These are phyloP conservation scores for Scomberomorus guttatus DNA, from an alignment of 2,797 vertebrate genomes.

Conservation along the genomic window DNA sequence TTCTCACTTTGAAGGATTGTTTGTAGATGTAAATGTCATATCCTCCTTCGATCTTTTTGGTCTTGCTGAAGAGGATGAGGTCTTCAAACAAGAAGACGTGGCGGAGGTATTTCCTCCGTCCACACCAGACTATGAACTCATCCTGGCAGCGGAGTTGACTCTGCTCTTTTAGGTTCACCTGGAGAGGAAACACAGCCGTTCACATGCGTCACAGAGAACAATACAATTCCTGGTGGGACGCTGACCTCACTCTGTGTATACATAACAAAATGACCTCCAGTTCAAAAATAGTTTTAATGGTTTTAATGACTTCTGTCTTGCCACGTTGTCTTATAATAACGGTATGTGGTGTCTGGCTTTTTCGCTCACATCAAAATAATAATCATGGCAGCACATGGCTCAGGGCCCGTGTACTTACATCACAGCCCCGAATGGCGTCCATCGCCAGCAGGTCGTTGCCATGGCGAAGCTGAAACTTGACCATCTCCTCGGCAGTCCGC, in stretches of 20 bases:
- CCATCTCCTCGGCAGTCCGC: conserved; percentile 87
- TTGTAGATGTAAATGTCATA: conserved; percentile 92
- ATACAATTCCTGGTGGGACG: conserved; percentile 47
- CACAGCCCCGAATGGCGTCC: conserved; percentile 90
- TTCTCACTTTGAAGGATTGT: conserved; percentile 90
- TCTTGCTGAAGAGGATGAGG: conserved; percentile 93
- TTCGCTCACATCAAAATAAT: neutral
- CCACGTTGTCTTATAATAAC: neutral
- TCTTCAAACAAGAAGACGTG: conserved; percentile 93
- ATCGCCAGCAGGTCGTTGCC: conserved; percentile 91
- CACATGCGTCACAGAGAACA: conserved; percentile 76
- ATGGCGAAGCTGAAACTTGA: conserved; percentile 92
- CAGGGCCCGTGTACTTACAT: conserved; percentile 78
- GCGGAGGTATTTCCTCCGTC: conserved; percentile 90
- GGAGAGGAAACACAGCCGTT: conserved; percentile 62
- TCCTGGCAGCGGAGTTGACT: conserved; percentile 91
- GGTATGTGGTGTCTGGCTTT: neutral
- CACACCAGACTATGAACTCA: conserved; percentile 91
- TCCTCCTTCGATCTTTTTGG: conserved; percentile 90
- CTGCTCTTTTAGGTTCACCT: conserved; percentile 93
- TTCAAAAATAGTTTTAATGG: conserved; percentile 54
- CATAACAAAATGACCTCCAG: conserved; percentile 57
- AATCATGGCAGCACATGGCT: neutral
- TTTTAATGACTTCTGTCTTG: conserved; percentile 15
- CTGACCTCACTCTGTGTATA: conserved; percentile 50